Evolutionary conservation across 2,888 invertebrate genomes (phyloP), one percentile per base, ranked within the genome.

Genomic region (Nomada ruficornis): DNA sequence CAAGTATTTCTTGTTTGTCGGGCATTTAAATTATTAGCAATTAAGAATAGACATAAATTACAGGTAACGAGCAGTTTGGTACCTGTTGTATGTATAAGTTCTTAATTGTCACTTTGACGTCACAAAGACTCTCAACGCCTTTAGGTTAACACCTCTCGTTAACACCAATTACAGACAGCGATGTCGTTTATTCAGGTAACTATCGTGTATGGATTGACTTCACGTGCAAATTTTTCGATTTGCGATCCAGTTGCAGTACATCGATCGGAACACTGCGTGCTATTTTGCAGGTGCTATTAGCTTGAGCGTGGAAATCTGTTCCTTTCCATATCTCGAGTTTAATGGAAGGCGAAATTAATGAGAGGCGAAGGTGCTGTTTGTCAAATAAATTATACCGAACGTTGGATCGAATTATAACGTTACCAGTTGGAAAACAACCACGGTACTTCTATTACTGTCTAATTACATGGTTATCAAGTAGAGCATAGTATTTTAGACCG

Each of bases 371-470:
- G n/a, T 69, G 69, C 13, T 59, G 59, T 69, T 47, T 69, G 57
- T 69, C 57, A 69, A 59, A n/a, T 57, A 44, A 69, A 69, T 69
- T 69, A 69, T 2, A 59, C 44, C n/a, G 57, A n/a, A 59, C n/a
- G n/a, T 2, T 15, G 11, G n/a, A 36, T 36, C 18, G 50, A n/a
- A 50, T 65, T 65, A 52, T 52, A 52, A 52, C n/a, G 54, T 54
- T 15, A 2, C 36, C 36, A 36, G n/a, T 36, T 54, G 67, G 36
- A 54, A 67, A 10, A 36, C 18, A 67, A 54, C 36, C 23, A 36
- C 4, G 54, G 20, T 52, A 26, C n/a, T 13, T 20, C 15, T 54
- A 15, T 52, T n/a, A 65, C 23, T 11, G 4, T 47, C 18, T 50
- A 26, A 26, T 29, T 29, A 11, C 9, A 29, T 29, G n/a, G 26